Percentiles rank a stretch among this genome's conserved stretches.
Conservation (phyloP, 2,113 vertebrate genomes). For the Prochilodus magdalenae region DNA sequence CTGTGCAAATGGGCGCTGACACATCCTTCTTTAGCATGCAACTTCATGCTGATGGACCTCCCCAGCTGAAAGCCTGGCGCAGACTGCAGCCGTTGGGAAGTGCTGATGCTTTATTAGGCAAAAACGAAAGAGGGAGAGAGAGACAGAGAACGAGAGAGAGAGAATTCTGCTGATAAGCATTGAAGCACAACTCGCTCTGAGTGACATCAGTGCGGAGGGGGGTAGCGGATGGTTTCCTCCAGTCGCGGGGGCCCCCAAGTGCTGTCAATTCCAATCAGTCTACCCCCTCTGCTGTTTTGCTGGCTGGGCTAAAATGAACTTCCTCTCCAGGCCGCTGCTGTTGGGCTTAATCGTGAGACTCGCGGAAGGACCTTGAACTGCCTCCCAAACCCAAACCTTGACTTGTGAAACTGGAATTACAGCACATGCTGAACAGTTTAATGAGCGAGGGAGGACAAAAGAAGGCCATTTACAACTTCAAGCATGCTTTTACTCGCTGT, state of each 20-base stretch:
- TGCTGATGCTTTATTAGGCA: neutral
- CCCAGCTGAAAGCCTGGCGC: neutral
- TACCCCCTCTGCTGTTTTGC: slow-evolving; percentile 1
- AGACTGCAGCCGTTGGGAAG: neutral
- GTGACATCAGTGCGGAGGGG: neutral
- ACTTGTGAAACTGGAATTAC: neutral
- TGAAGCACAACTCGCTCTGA: neutral
- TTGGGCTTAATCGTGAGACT: neutral
- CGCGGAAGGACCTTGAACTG: neutral
- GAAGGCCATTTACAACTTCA: neutral
- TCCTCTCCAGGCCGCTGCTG: neutral
- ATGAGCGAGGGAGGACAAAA: neutral
- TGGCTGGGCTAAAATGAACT: neutral
- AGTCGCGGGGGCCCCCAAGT: slow-evolving; percentile 10
- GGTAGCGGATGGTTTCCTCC: neutral
- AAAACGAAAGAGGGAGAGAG: neutral
- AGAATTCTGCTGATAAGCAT: neutral
- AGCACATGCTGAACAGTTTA: slow-evolving; percentile 2
- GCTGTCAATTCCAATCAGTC: slow-evolving; percentile 34
- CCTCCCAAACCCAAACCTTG: neutral
- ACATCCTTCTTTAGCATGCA: neutral
- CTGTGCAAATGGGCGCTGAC: neutral
- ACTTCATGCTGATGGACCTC: neutral
- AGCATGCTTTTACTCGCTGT: neutral
- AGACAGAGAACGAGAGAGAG: neutral